Base-by-base conservation (phyloP, 2,888 invertebrate species). In the Anagyrus pseudococci region DNA sequence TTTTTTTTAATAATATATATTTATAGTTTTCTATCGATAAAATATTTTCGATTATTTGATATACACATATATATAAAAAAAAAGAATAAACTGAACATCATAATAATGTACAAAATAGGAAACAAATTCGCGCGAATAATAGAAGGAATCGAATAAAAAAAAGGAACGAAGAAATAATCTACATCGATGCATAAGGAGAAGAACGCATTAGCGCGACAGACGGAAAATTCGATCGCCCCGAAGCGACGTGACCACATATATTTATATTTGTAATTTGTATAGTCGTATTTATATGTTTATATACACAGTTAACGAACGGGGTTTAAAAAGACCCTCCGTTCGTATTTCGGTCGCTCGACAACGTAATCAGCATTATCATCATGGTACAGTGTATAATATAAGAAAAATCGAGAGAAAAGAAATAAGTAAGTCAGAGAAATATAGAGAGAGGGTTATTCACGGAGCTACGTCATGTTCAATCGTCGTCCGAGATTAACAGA, bases 281-380 rank as follows among this genome's bases (percentile, higher is more conserved):
- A 71, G 66, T 71, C 71, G 69, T 76, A 76, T 79, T 74, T 79
- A 78, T 77, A 79, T 78, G 76, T 75, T 75, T 66, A 66, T 79
- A 76, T 79, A 72, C 77, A 79, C 76, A 75, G 72, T 71, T 73
- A 72, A 73, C 72, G 65, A 67, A 59, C 59, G 62, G 64, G 68
- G 26, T 23, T 8, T 43, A 70, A 65, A 70, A 68, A 68, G 68
- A 2, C 13, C 67, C 44, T 58, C 63, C 37, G 44, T 60, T 56
- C 64, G 57, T 62, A 63, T 57, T 48, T 47, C 67, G 62, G 64
- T 63, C 68, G 66, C 64, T 59, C 50, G 61, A 61, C 46, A 64
- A 58, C 57, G 50, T 47, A 44, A 66, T 58, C n/a, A n/a, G n/a
- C n/a, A n/a, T n/a, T n/a, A n/a, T n/a, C n/a, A n/a, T n/a, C n/a